Percentiles rank a stretch among this genome's conserved stretches.
Evolutionary conservation across 1,140 invertebrate genomes (phyloP).

Genomic region (Scaptodrosophila lebanonensis): DNA sequence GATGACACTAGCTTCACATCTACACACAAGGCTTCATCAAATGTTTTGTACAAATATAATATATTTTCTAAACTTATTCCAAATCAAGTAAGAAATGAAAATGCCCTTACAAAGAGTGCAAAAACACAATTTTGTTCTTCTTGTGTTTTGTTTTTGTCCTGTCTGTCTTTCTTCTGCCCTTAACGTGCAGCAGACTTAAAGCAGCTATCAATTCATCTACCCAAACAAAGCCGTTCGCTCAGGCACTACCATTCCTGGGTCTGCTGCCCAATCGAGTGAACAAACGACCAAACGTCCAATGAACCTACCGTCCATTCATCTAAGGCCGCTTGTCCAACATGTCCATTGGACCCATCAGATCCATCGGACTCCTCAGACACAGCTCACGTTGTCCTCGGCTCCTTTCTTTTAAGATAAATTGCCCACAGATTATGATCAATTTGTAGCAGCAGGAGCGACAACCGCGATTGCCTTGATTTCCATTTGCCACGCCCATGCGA

Average conservation of each 20-base stretch:
- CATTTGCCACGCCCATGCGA: slow-evolving; percentile 38
- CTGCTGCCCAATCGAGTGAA: slow-evolving; percentile 63
- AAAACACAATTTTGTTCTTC: too few species aligned
- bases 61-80: too few species aligned
- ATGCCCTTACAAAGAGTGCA: too few species aligned
- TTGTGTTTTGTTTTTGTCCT: slow-evolving; percentile 1
- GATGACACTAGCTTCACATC: too few species aligned
- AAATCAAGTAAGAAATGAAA: too few species aligned
- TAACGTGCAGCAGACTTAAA: too few species aligned
- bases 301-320: slow-evolving; percentile 53
- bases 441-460: slow-evolving; percentile 44
- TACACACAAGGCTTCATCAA: too few species aligned
- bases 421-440: slow-evolving; percentile 73
- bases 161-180: too few species aligned
- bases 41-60: too few species aligned
- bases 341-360: background rate
- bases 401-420: slow-evolving; percentile 54
- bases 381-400: slow-evolving; percentile 9
- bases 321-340: slow-evolving; percentile 38
- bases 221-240: slow-evolving; percentile 72
- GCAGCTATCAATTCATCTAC: slow-evolving; percentile 64
- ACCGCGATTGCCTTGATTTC: slow-evolving; percentile 31
- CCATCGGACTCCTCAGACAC: slow-evolving; percentile 9
- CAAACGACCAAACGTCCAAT: slow-evolving; percentile 17
- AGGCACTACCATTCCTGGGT: slow-evolving; percentile 58